Conservation (phyloP, 2,113 vertebrate species). For the Urocolius indicus region DNA sequence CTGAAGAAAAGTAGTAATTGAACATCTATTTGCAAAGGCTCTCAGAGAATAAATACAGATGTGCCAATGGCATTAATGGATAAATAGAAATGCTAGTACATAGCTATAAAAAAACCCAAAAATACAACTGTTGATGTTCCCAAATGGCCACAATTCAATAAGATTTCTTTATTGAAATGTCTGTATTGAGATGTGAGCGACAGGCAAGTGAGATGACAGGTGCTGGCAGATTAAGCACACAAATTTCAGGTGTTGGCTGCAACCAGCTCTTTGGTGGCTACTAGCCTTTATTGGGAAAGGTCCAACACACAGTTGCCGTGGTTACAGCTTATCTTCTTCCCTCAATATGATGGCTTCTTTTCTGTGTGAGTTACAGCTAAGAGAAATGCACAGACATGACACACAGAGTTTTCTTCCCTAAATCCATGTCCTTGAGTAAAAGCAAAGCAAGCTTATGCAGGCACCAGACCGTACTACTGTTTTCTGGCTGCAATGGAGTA, state of each 20-base stretch:
- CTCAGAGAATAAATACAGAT: not conserved
- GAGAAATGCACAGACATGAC: not conserved
- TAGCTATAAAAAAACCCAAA: not conserved
- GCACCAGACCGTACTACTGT: not conserved
- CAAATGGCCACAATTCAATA: too few relatives aligned
- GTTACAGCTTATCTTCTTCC: not conserved
- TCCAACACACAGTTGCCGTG: not conserved
- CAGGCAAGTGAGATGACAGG: not conserved
- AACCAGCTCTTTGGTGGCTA: not conserved
- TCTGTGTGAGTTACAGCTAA: not conserved
- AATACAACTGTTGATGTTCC: not conserved
- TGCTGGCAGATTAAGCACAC: not conserved
- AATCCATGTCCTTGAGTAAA: not conserved
- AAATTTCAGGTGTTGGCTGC: not conserved
- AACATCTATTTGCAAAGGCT: not conserved
- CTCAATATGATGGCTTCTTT: not conserved
- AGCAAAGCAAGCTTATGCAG: not conserved
- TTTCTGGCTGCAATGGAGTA: not conserved
- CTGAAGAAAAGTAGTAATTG: not conserved
- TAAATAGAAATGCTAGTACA: not conserved
- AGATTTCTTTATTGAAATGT: not conserved
- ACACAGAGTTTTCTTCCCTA: not conserved
- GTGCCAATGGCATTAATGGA: not conserved
- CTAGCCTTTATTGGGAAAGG: not conserved
- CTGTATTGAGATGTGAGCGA: not conserved